phyloP scores from a whole-genome alignment of 2,113 vertebrate species.

The Paratilapia polleni region DNA sequence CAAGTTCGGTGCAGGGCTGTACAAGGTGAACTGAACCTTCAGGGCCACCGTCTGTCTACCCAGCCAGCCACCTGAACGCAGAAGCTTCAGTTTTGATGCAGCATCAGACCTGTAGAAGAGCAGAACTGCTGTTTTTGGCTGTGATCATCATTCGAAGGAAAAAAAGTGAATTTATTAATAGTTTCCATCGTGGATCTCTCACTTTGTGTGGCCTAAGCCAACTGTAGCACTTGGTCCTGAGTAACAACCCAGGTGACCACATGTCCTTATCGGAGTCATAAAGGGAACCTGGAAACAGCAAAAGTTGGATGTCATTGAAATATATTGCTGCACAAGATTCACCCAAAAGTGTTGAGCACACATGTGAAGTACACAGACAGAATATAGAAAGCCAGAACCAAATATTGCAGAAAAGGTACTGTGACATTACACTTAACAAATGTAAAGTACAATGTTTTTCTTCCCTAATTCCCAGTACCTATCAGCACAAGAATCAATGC shows the following conservation, averaged over 20 bases:
- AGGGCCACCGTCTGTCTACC: constrained; percentile 47
- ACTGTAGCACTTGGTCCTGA: constrained; percentile 18
- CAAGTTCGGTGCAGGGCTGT: constrained; percentile 73
- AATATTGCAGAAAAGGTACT: not conserved
- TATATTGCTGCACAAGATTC: too few species aligned
- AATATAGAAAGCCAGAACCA: not conserved
- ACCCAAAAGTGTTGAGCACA: not conserved
- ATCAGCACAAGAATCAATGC: not conserved
- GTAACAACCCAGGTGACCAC: constrained; percentile 43
- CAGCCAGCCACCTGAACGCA: constrained; percentile 70
- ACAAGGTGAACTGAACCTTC: constrained; percentile 78
- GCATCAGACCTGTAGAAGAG: constrained; percentile 68
- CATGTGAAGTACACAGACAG: not conserved
- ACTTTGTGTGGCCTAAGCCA: constrained; percentile 80
- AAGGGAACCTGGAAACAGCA: not conserved
- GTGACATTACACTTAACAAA: not conserved
- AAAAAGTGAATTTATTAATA: not conserved
- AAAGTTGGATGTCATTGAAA: not conserved
- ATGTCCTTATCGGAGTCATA: constrained; percentile 1
- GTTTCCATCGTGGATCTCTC: constrained; percentile 1
- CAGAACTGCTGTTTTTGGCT: not conserved
- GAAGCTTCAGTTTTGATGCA: constrained; percentile 48
- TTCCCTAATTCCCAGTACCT: not conserved
- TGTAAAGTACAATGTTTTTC: not conserved
- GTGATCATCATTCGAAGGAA: not conserved